A percentile compares a stretch with the other conserved stretches of the same genome.
Evolutionary conservation across 2,888 invertebrate genomes (phyloP).

Genomic region (Drosophila emarginata): DNA sequence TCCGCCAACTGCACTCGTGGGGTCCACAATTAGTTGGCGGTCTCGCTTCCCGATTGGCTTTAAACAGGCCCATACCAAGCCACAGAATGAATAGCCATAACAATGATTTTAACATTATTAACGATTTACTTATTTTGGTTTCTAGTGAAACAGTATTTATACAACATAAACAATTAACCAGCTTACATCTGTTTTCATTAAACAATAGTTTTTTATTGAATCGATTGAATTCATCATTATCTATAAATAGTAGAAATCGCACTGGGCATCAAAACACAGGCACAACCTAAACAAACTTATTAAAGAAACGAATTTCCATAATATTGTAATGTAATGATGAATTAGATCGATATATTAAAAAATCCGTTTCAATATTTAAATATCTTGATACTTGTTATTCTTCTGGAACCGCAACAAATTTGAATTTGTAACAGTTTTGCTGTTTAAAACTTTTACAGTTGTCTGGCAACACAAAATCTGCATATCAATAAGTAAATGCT

Average conservation of each 20-base stretch:
- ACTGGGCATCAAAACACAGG: not conserved
- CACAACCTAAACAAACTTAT: not conserved
- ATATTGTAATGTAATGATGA: too few species aligned
- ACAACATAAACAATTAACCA: not conserved
- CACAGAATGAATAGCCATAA: not conserved
- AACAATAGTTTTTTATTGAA: not conserved
- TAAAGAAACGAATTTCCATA: too few species aligned
- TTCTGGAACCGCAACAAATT: too few species aligned
- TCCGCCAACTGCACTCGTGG: constrained; percentile 19
- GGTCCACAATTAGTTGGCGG: constrained; percentile 13
- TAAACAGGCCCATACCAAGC: not conserved
- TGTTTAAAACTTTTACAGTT: not conserved
- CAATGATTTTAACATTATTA: not conserved
- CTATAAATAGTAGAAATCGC: not conserved
- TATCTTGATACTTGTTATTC: too few species aligned
- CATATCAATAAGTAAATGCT: too few species aligned
- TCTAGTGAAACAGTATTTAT: not conserved
- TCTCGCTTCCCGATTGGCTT: not conserved
- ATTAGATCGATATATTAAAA: too few species aligned
- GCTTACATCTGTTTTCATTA: not conserved
- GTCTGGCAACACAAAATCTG: not conserved
- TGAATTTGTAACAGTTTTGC: not conserved
- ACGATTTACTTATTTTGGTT: not conserved
- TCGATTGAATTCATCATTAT: not conserved
- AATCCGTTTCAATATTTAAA: too few species aligned